phyloP scores from a whole-genome alignment of 2,888 invertebrate genomes.

The Lasioglossum calceatum region DNA sequence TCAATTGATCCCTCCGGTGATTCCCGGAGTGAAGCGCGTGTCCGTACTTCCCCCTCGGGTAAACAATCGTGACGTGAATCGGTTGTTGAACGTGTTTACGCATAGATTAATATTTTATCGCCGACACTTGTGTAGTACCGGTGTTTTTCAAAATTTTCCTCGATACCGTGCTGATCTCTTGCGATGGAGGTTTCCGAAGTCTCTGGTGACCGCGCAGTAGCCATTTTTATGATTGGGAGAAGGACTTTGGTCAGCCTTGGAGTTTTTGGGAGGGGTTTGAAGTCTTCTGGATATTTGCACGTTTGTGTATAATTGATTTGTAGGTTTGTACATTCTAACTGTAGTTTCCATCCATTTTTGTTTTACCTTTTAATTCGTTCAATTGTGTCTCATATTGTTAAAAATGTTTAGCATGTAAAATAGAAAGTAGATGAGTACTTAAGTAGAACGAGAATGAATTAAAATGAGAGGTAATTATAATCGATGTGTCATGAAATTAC shows the following conservation, averaged over 20 bases:
- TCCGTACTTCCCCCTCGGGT: slow-evolving; percentile 37
- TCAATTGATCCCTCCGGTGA: slow-evolving; percentile 40
- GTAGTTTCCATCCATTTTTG: no score
- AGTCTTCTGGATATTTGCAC: no score
- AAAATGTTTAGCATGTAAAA: background rate
- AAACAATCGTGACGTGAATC: slow-evolving; percentile 9
- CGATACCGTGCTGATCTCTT: no score
- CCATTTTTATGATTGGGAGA: background rate
- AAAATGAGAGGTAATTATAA: background rate
- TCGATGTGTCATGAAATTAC: background rate
- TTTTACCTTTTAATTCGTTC: no score
- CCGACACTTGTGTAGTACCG: background rate
- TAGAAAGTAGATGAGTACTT: background rate
- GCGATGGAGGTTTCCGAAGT: background rate
- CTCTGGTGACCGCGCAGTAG: background rate
- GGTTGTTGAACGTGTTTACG: slow-evolving; percentile 32
- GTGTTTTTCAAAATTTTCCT: slow-evolving; percentile 5
- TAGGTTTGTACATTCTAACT: no score
- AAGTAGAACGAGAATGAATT: no score
- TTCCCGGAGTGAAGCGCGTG: slow-evolving; percentile 29
- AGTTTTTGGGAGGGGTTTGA: background rate
- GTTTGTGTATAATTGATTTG: no score
- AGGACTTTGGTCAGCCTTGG: background rate
- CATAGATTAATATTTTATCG: slow-evolving; percentile 41
- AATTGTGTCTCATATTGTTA: no score